Base-by-base conservation (phyloP, 2,113 vertebrate species). In the Mastomys natalensis region DNA sequence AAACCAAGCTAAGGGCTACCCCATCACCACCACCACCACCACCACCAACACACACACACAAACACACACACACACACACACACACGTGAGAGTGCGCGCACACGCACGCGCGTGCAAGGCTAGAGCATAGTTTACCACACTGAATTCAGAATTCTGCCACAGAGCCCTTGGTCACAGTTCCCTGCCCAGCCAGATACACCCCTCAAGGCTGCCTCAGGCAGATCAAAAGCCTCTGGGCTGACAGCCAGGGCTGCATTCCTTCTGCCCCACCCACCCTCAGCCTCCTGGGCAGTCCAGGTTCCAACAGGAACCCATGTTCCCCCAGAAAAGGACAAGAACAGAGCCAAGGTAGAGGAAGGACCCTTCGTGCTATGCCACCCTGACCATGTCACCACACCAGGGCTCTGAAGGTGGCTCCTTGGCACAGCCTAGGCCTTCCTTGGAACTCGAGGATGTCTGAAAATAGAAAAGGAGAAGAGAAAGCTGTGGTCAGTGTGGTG, bases 391-490 rank as follows among this genome's bases (percentile, higher is more conserved):
- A 81, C 70, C 3, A 1, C 43, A 22, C 7, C 15, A 51, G 13
- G 12, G 13, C 37, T 31, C 82, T 13, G 40, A 53, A 89, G 64
- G n/a, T 12, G 60, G 34, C 31, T 53, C 66, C 62, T 31, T 84
- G 77, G 85, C 91, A 62, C 5, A 0, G 48, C 66, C 78, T 0
- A 0, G 26, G 70, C 51, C 80, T 96, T 95, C 85, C 92, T 92
- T 81, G 2, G 53, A 97, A 92, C 58, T 51, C 84, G 3, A 51
- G 55, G 45, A 58, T 21, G 9, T 92, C 95, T 84, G 45, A 96
- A 97, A 97, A 97, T 95, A 97, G 95, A 96, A 98, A 97, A 97
- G 91, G 82, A 95, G 96, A 98, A 97, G 94, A 95, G 66, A 45
- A 34, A 53, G 3, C 48, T 95, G 80, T 58, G 82, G 89, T 89